Evolutionary conservation across 2,888 invertebrate species (phyloP).

Genomic region (Rambutsinella grinnellia): DNA sequence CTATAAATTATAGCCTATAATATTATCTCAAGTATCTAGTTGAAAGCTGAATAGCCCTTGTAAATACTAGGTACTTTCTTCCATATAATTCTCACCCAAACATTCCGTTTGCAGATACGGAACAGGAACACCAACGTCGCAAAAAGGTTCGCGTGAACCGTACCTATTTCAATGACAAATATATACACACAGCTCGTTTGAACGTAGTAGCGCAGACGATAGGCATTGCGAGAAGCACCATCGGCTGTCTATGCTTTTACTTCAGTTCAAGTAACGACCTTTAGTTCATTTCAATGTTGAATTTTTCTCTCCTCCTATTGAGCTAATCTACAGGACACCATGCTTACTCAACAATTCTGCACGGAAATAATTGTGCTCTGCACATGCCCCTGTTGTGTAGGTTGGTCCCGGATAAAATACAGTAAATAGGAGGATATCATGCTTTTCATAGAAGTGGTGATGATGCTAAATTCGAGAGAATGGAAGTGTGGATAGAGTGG

Average conservation of each 20-base stretch:
- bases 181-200: background rate
- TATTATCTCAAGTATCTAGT: no score
- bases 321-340: background rate
- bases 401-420: no score
- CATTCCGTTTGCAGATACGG: no score
- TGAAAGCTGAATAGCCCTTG: no score
- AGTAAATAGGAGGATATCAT: no score
- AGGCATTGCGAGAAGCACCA: background rate
- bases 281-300: conserved; percentile 49
- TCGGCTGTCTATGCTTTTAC: conserved; percentile 10
- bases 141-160: conserved; percentile 32
- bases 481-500: no score
- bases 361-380: background rate
- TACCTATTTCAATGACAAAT: background rate
- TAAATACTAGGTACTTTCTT: no score
- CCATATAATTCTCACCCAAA: no score
- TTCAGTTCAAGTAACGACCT: conserved; percentile 54
- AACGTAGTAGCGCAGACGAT: background rate
- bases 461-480: no score
- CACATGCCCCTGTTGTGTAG: background rate
- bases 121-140: no score
- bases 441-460: no score
- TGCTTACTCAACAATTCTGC: background rate
- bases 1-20: no score
- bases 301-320: background rate